Percentiles rank a stretch among this genome's conserved stretches.
Conservation (phyloP, 2,113 vertebrate genomes). For the Jaculus jaculus region DNA sequence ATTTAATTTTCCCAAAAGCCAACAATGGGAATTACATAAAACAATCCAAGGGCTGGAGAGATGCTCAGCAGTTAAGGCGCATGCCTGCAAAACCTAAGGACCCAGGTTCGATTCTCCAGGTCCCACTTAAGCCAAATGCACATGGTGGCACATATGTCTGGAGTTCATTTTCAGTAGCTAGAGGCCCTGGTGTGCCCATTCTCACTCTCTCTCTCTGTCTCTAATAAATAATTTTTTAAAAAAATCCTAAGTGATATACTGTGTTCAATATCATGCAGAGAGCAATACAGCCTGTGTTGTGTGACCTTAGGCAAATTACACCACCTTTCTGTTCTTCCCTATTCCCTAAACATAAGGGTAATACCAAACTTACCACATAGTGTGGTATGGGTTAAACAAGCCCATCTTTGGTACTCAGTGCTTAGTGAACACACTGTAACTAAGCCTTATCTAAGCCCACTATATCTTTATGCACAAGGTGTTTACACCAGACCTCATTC, state of each 20-base stretch:
- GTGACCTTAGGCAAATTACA: not conserved
- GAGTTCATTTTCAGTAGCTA: too few relatives aligned
- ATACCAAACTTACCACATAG: not conserved
- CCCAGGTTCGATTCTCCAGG: too few relatives aligned
- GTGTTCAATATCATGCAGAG: not conserved
- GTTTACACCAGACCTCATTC: not conserved
- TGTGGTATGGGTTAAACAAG: not conserved
- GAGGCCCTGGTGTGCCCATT: too few relatives aligned
- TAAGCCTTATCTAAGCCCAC: not conserved
- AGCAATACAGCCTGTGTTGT: too few relatives aligned
- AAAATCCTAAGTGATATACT: not conserved
- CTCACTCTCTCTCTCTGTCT: too few relatives aligned
- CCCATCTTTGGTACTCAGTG: not conserved
- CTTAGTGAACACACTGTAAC: not conserved
- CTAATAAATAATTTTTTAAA: too few relatives aligned
- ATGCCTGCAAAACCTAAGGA: too few relatives aligned
- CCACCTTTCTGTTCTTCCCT: not conserved
- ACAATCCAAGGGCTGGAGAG: too few relatives aligned
- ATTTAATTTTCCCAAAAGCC: not conserved
- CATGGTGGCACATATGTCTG: too few relatives aligned
- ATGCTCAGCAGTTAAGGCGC: too few relatives aligned
- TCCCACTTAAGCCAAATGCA: too few relatives aligned
- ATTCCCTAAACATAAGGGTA: not conserved
- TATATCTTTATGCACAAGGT: not conserved
- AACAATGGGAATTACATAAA: not conserved